Percentiles rank a stretch among this genome's conserved stretches.
Conservation (phyloP, 2,797 vertebrate genomes). For the Zonotrichia albicollis region DNA sequence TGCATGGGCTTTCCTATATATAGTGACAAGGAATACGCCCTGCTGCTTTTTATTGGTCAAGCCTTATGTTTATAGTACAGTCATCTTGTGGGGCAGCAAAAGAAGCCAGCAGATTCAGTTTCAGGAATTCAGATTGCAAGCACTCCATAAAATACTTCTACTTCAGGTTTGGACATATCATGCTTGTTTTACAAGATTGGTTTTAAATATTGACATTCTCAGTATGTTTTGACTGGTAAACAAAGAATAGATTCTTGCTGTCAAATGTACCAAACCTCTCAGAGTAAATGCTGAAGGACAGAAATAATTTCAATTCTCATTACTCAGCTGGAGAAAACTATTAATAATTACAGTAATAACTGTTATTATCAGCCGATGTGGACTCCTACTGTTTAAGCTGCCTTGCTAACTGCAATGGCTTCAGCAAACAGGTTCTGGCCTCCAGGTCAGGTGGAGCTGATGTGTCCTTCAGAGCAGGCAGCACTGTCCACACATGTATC, state of each 20-base stretch:
- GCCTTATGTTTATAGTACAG: not conserved
- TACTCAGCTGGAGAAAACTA: not conserved
- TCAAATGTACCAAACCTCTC: not conserved
- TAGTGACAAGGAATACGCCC: not conserved
- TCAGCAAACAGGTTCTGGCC: not conserved
- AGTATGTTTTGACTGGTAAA: not conserved
- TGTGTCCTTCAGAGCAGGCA: not conserved
- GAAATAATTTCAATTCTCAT: not conserved
- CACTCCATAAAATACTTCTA: not conserved
- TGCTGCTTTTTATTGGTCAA: not conserved
- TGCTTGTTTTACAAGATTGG: not conserved
- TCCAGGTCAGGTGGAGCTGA: not conserved
- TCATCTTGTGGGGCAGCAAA: not conserved
- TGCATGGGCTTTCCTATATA: not conserved
- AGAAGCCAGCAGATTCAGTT: not conserved
- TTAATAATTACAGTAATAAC: not conserved
- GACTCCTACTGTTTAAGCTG: not conserved
- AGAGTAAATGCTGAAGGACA: not conserved
- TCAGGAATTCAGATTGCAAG: not conserved
- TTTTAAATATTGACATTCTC: not conserved
- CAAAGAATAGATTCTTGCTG: not conserved
- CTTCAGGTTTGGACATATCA: not conserved
- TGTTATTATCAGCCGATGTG: not conserved
- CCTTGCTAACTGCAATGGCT: not conserved
- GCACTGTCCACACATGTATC: not conserved